A percentile compares a stretch with the other conserved stretches of the same genome.
Evolutionary conservation across 2,888 invertebrate species (phyloP).

Genomic region (Eupeodes latifasciatus): DNA sequence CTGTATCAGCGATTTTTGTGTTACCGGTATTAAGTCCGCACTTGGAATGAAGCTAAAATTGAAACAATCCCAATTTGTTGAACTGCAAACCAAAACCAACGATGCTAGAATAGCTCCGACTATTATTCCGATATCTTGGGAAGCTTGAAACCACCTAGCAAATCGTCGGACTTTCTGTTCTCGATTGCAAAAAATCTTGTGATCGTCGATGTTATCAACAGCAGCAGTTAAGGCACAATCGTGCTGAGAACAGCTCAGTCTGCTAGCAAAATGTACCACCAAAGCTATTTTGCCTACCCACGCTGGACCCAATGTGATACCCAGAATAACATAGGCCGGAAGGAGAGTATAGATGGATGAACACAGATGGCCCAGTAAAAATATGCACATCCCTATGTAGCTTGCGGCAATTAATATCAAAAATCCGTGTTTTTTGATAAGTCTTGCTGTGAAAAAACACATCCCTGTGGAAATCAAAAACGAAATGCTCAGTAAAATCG

Average conservation of each 20-base stretch:
- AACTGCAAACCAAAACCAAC: conserved; percentile 83
- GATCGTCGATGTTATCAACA: conserved; percentile 82
- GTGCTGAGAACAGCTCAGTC: conserved; percentile 83
- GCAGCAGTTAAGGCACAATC: conserved; percentile 79
- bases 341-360: conserved; percentile 85
- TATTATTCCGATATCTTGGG: conserved; percentile 86
- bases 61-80: conserved; percentile 81
- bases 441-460: conserved; percentile 85
- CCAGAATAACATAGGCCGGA: conserved; percentile 86
- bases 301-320: conserved; percentile 85
- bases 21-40: conserved; percentile 42
- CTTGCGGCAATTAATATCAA: conserved; percentile 84
- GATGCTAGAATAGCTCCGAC: conserved; percentile 85
- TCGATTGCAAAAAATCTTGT: conserved; percentile 83
- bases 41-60: conserved; percentile 55
- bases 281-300: conserved; percentile 82
- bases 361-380: conserved; percentile 87
- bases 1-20: neutral
- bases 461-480: conserved; percentile 87
- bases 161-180: conserved; percentile 85
- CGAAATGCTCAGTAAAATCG: conserved; percentile 87
- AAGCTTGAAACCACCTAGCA: conserved; percentile 85
- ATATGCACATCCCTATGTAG: conserved; percentile 86
- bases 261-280: conserved; percentile 82
- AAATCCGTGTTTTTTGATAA: conserved; percentile 85